Evolutionary conservation across 2,113 vertebrate genomes (phyloP).

Genomic region (Hemibagrus wyckioides): DNA sequence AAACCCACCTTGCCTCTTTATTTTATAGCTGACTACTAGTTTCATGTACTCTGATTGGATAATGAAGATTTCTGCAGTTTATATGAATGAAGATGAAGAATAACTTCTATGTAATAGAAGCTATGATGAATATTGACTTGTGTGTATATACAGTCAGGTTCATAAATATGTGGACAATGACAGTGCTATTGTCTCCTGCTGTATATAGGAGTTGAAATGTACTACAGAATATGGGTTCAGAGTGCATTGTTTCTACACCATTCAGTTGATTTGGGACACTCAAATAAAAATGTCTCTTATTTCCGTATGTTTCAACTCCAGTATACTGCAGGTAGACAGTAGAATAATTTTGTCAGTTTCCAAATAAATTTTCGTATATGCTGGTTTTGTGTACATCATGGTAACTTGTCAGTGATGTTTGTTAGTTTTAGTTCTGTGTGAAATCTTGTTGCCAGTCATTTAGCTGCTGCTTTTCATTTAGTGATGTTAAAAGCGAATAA

Average conservation of each 20-base stretch:
- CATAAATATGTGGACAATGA: neutral
- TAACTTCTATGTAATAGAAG: neutral
- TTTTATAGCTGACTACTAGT: slow-evolving; percentile 10
- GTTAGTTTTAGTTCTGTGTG: neutral
- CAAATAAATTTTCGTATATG: neutral
- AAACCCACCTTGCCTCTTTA: slow-evolving; percentile 2
- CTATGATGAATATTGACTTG: too few species aligned
- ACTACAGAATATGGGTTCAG: neutral
- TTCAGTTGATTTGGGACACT: neutral
- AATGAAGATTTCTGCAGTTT: neutral
- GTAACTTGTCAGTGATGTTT: neutral
- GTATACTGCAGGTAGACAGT: neutral
- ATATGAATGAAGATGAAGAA: neutral
- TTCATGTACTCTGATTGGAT: slow-evolving; percentile 17
- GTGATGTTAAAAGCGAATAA: neutral
- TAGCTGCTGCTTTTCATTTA: neutral
- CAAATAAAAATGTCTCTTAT: neutral
- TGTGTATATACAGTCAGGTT: neutral
- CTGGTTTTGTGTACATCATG: too few species aligned
- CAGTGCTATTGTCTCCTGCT: neutral
- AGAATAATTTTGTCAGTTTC: neutral
- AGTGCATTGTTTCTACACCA: neutral
- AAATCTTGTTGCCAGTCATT: neutral
- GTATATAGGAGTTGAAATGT: neutral
- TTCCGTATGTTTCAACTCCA: neutral